Evolutionary conservation across 2,888 invertebrate genomes (phyloP).

Genomic region (Leucophenga maculata): DNA sequence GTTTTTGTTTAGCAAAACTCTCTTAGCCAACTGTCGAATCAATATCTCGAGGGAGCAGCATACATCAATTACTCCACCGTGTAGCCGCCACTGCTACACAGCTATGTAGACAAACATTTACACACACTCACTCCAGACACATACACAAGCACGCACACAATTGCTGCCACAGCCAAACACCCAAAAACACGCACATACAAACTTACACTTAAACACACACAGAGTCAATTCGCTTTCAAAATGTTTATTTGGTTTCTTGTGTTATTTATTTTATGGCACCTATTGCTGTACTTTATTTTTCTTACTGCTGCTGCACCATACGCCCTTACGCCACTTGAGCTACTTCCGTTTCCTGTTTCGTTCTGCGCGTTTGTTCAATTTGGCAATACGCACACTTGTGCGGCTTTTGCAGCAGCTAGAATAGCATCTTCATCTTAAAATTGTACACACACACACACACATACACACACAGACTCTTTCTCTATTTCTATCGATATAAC

Average conservation of each 20-base stretch:
- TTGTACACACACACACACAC: constrained; percentile 4
- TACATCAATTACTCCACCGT: no score
- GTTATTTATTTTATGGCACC: constrained; percentile 65
- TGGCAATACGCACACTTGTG: constrained; percentile 10
- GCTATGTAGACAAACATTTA: no score
- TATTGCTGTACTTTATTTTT: constrained; percentile 60
- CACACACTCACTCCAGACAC: no score
- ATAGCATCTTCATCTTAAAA: no score
- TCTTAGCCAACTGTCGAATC: no score
- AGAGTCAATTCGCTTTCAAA: constrained; percentile 36
- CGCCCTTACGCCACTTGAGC: constrained; percentile 14
- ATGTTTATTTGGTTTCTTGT: constrained; percentile 62
- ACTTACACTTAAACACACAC: constrained; percentile 25
- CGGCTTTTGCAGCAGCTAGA: not conserved
- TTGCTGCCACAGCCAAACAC: constrained; percentile 33
- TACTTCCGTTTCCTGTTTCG: constrained; percentile 29
- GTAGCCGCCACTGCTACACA: no score
- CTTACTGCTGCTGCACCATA: constrained; percentile 35
- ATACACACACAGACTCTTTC: not conserved
- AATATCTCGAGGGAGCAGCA: no score
- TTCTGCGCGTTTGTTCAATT: constrained; percentile 21
- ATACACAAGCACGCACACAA: not conserved
- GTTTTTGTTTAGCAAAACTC: no score
- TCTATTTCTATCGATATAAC: constrained; percentile 57
- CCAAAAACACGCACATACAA: constrained; percentile 30